phyloP scores from a whole-genome alignment of 2,888 invertebrate genomes.

The Protonemura montana region DNA sequence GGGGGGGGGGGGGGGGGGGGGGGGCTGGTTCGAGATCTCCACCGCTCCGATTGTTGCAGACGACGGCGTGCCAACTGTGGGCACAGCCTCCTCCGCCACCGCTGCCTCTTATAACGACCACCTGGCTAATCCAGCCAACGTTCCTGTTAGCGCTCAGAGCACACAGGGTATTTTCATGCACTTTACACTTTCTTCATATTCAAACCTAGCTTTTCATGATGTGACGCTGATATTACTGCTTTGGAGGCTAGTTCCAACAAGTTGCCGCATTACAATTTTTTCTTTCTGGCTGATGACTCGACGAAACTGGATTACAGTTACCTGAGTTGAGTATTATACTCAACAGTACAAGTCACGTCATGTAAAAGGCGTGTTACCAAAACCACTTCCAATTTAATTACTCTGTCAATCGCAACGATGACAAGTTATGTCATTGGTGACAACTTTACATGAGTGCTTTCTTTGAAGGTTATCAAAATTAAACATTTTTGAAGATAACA shows the following conservation, averaged over 20 bases:
- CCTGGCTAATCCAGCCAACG: conserved; percentile 31
- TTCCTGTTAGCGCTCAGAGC: conserved; percentile 40
- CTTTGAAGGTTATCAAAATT: too few species aligned
- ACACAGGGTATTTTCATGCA: conserved; percentile 41
- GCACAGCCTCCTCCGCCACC: not conserved
- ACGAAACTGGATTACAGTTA: too few species aligned
- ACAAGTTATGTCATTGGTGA: too few species aligned
- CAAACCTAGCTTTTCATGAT: not conserved
- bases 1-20: not conserved
- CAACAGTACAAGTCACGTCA: too few species aligned
- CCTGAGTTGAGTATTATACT: too few species aligned
- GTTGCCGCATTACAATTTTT: not conserved
- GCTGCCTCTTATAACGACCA: conserved; percentile 39
- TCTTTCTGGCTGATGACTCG: not conserved
- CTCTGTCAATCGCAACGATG: too few species aligned
- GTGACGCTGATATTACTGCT: not conserved
- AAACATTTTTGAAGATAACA: too few species aligned
- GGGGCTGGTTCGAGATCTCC: not conserved
- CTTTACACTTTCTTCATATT: conserved; percentile 15
- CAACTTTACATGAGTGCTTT: too few species aligned
- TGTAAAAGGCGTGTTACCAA: too few species aligned
- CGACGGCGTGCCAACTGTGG: not conserved
- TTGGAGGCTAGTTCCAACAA: not conserved
- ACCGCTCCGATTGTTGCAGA: conserved; percentile 28
- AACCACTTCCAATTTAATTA: too few species aligned